phyloP scores from a whole-genome alignment of 2,888 invertebrate genomes.

The Eueremaeus valkanovi region DNA sequence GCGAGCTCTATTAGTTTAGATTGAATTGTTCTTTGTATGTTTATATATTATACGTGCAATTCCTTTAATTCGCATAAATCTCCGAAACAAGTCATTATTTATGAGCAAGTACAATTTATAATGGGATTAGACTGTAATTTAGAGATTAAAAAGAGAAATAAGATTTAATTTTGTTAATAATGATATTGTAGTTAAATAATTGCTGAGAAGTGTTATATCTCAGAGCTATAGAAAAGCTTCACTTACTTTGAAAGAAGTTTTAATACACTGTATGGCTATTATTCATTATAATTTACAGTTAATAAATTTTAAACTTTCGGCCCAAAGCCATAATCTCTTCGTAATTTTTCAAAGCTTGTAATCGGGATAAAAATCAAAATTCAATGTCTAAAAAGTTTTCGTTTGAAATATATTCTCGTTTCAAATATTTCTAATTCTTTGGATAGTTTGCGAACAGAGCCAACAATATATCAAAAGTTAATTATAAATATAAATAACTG shows the following conservation, averaged over 20 bases:
- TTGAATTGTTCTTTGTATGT: too few relatives aligned
- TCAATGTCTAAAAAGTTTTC: background rate
- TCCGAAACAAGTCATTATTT: too few relatives aligned
- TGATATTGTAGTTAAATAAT: slow-evolving; percentile 30
- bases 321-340: slow-evolving; percentile 23
- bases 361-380: slow-evolving; percentile 1
- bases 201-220: background rate
- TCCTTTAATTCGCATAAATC: too few relatives aligned
- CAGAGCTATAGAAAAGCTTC: background rate
- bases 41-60: too few relatives aligned
- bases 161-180: background rate
- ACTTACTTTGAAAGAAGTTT: too few relatives aligned
- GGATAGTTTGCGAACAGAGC: background rate
- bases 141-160: too few relatives aligned
- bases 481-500: too few relatives aligned
- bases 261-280: background rate
- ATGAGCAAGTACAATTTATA: too few relatives aligned
- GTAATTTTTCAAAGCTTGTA: background rate
- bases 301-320: background rate
- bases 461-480: too few relatives aligned
- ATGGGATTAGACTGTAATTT: too few relatives aligned
- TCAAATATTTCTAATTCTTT: background rate
- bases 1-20: too few relatives aligned
- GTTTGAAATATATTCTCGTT: background rate
- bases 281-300: slow-evolving; percentile 33